Evolutionary conservation across 2,797 vertebrate genomes (phyloP), one percentile per base, ranked within the genome.

Genomic region (Mormyrus hasselquistii): DNA sequence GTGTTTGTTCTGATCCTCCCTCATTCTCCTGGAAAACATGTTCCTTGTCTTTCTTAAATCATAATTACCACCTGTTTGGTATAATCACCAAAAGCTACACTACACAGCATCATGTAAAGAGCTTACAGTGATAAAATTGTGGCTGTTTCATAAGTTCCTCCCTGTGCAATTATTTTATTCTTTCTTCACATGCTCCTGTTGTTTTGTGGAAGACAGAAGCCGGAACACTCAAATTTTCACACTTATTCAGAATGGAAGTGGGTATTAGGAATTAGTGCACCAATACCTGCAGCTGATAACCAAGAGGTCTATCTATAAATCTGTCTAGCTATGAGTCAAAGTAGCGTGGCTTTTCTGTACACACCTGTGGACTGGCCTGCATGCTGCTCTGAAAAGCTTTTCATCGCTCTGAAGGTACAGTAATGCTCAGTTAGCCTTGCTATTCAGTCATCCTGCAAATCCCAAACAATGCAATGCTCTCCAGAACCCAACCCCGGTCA

Each of bases 11-110:
- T 8, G 6, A 41, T 25, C 55, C 4, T 8, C 22, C 25, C 22
- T 89, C 89, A 91, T 91, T 91, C 90, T 79, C 88, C 69, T 85
- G 88, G 92, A 93, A 91, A 89, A 25, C 82, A 91, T 89, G 90
- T 90, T 90, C 90, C 91, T 90, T 90, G 90, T 88, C 91, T 87
- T 29, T 7, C 34, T 44, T 9, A 14, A 57, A 87, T 50, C 91
- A 89, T 94, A 94, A 95, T 95, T 94, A 93, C 93, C 59, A 84
- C 53, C 3, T 59, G 47, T 41, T 87, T 86, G 14, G 19, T 3
- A 82, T 19, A 41, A 14, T 82, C 69, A 38, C 34, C 50, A 57
- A 50, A 57, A 22, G 47, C 34, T 12, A 38, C 69, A 52, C 41
- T n/a, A 9, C 6, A 47, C 19, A 47, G 76, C 83, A 50, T 85